These are phyloP conservation scores for Melanostoma scalare DNA, from an alignment of 2,888 invertebrate genomes.

Conservation along the genomic window DNA sequence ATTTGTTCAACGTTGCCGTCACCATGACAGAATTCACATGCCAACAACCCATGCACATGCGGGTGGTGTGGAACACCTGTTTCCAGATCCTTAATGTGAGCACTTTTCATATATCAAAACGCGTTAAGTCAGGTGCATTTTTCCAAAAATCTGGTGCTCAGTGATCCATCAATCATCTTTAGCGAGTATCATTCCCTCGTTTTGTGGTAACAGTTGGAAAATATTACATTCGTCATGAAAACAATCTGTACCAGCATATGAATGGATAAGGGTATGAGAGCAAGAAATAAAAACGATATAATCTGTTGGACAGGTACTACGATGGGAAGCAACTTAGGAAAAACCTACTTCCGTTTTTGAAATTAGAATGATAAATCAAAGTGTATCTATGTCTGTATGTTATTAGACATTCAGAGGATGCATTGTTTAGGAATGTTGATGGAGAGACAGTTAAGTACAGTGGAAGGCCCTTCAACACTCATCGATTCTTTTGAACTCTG, in stretches of 20 bases:
- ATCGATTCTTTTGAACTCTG: too few relatives aligned
- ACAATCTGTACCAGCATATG: constrained; percentile 38
- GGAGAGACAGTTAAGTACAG: too few relatives aligned
- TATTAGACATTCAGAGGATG: too few relatives aligned
- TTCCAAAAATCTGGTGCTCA: constrained; percentile 47
- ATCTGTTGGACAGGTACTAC: background rate
- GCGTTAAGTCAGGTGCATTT: constrained; percentile 62
- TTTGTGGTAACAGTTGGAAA: constrained; percentile 71
- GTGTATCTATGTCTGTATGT: too few relatives aligned
- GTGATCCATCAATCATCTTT: constrained; percentile 68
- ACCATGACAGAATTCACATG: constrained; percentile 21
- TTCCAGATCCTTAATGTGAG: constrained; percentile 41
- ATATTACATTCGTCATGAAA: constrained; percentile 66
- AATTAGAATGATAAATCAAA: too few relatives aligned
- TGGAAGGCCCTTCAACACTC: too few relatives aligned
- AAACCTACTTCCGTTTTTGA: too few relatives aligned
- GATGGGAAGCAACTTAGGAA: background rate
- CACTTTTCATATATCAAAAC: constrained; percentile 59
- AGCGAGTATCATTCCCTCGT: constrained; percentile 68
- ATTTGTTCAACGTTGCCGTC: constrained; percentile 38
- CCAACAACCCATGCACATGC: background rate
- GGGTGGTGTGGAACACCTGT: constrained; percentile 37
- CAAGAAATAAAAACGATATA: background rate
- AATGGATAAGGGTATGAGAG: constrained; percentile 12
- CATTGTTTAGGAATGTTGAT: too few relatives aligned